These are phyloP conservation scores for Zosterops hypoxanthus DNA, from an alignment of 2,113 vertebrate species.

Conservation along the genomic window DNA sequence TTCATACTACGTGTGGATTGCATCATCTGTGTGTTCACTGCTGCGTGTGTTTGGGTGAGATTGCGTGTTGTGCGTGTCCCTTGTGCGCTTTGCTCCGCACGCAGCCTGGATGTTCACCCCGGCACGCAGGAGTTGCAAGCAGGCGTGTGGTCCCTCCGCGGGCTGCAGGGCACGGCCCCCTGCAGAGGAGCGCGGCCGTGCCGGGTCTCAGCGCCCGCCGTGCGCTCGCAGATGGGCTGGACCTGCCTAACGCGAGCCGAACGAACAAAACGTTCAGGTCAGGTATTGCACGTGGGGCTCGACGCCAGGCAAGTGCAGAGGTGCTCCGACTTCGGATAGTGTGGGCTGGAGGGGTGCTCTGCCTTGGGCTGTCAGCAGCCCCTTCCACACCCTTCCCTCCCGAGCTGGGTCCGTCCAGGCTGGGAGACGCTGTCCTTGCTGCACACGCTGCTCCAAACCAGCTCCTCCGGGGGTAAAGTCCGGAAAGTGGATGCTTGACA, in stretches of 20 bases:
- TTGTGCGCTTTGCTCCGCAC: accelerated
- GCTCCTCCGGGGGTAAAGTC: not conserved
- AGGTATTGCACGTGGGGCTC: constrained; percentile 99
- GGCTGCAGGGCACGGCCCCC: not conserved
- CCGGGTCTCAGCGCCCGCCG: not conserved
- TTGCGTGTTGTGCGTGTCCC: accelerated
- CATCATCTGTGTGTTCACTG: accelerated
- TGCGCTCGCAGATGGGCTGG: constrained; percentile 79
- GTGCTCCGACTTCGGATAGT: not conserved
- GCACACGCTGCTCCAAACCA: not conserved
- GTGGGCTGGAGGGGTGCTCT: not conserved
- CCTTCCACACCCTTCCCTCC: not conserved
- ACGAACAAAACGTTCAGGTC: constrained; percentile 99
- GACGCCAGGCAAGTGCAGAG: constrained; percentile 95
- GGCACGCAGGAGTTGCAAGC: accelerated
- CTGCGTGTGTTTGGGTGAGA: not conserved
- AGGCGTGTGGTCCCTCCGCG: accelerated
- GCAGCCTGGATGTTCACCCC: accelerated
- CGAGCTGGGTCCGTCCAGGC: not conserved
- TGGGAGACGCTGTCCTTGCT: not conserved
- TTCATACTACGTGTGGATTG: not conserved
- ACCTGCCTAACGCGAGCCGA: constrained; percentile 99
- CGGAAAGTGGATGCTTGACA: constrained; percentile 4
- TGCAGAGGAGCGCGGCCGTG: accelerated
- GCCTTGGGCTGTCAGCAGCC: not conserved